These are phyloP conservation scores for Scrobipalpa atriplicella DNA, from an alignment of 2,888 invertebrate genomes.

Conservation along the genomic window DNA sequence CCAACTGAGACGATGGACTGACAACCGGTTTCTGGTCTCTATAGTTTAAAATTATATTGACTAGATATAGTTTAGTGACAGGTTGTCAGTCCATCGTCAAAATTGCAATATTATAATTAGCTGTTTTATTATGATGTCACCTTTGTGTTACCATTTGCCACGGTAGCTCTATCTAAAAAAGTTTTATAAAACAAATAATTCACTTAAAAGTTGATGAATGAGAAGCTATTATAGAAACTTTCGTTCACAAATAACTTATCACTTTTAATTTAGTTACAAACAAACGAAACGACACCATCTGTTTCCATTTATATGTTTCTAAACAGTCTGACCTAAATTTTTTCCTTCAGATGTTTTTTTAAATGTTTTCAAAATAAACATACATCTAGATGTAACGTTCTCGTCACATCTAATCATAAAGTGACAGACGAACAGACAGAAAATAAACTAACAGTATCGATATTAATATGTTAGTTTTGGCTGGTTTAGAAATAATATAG, in stretches of 20 bases:
- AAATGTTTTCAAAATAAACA: slow-evolving; percentile 5
- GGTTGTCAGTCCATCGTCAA: too few relatives aligned
- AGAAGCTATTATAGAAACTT: background rate
- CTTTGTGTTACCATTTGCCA: background rate
- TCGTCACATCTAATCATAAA: slow-evolving; percentile 21
- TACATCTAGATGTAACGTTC: background rate
- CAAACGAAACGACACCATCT: background rate
- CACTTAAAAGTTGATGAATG: slow-evolving; percentile 7
- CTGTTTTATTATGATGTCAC: too few relatives aligned
- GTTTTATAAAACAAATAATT: too few relatives aligned
- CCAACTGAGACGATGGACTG: too few relatives aligned
- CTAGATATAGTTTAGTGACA: too few relatives aligned
- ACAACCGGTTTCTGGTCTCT: too few relatives aligned
- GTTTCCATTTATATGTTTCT: background rate
- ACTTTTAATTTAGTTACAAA: background rate
- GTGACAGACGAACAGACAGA: slow-evolving; percentile 28
- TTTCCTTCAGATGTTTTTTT: background rate
- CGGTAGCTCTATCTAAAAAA: too few relatives aligned
- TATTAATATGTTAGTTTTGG: slow-evolving; percentile 29
- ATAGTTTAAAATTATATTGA: too few relatives aligned
- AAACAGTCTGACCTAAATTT: background rate
- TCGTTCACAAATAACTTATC: background rate
- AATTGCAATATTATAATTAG: too few relatives aligned
- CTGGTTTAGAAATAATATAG: slow-evolving; percentile 13
- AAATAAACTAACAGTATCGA: slow-evolving; percentile 29